Evolutionary conservation across 2,888 invertebrate species (phyloP).

Genomic region (Chloromyia formosa): DNA sequence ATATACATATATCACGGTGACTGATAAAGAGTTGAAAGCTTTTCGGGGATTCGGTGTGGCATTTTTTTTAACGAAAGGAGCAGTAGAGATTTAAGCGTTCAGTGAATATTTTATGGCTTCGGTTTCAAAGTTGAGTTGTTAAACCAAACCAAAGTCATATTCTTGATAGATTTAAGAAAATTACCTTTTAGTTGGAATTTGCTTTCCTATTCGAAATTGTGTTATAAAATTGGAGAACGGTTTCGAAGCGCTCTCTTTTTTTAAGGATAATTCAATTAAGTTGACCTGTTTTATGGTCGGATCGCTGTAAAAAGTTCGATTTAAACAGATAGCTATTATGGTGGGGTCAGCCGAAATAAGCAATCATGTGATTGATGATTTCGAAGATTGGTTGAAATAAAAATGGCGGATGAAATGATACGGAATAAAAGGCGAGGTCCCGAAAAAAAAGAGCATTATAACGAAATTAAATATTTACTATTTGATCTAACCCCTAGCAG

Average conservation of each 20-base stretch:
- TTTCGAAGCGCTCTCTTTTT: neutral
- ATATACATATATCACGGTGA: neutral
- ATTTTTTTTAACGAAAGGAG: neutral
- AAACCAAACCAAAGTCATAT: constrained; percentile 11
- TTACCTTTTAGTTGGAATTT: constrained; percentile 24
- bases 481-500: no score
- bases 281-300: neutral
- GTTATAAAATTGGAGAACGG: neutral
- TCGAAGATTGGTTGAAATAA: no score
- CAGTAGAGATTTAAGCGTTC: constrained; percentile 34
- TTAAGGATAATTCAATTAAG: constrained; percentile 2
- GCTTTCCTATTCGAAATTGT: constrained; percentile 15
- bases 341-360: neutral
- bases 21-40: constrained; percentile 39
- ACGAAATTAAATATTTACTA: no score
- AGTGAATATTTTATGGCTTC: constrained; percentile 38
- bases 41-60: constrained; percentile 3
- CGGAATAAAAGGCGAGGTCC: no score
- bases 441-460: no score
- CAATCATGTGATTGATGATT: neutral
- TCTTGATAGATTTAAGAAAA: constrained; percentile 33
- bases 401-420: no score
- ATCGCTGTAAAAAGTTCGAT: neutral
- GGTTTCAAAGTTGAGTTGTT: constrained; percentile 39
- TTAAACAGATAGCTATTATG: neutral